Evolutionary conservation across 2,888 invertebrate genomes (phyloP), one percentile per base, ranked within the genome.

Genomic region (Epinotia bilunana): DNA sequence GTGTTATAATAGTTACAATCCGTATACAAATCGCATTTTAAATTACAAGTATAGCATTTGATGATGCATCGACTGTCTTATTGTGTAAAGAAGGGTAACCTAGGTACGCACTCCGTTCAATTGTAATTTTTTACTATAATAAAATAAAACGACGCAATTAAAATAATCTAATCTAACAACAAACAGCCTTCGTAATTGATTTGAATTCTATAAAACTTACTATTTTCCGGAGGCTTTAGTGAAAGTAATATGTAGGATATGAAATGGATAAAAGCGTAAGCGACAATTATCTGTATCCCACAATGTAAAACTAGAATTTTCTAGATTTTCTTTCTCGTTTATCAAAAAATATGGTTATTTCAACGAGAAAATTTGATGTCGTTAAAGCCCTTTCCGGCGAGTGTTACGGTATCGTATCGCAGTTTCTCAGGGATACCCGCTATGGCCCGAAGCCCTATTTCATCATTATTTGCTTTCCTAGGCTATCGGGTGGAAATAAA

Each of bases 371-470:
- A 69, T 65, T 33, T 16, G 49, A 11, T n/a, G 20, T 69, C 68
- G 58, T 58, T 69, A 69, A 58, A 43, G 58, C n/a, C n/a, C 43
- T 43, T 69, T 69, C n/a, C 23, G 18, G 11, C 13, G 9, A 58
- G 16, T 58, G n/a, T 6, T 18, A 43, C 23, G 28, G 23, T 60
- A 46, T 23, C 4, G 58, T 69, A 57, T n/a, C 43, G 68, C 68
- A 58, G 68, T 69, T 69, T 58, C 68, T 58, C 68, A 46, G 68
- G 67, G 58, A 58, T 58, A 58, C 43, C 1, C 23, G 58, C 23
- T 58, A 28, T 60, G 67, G 69, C 69, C 69, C 28, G 60, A 46
- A 69, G 58, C 69, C 46, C 46, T 69, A 46, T 69, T 69, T 69
- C 46, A 58, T 60, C 69, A 60, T n/a, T 60, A 46, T 69, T 69